Base-by-base conservation (phyloP, 2,113 vertebrate species). In the Varanus salvator region DNA sequence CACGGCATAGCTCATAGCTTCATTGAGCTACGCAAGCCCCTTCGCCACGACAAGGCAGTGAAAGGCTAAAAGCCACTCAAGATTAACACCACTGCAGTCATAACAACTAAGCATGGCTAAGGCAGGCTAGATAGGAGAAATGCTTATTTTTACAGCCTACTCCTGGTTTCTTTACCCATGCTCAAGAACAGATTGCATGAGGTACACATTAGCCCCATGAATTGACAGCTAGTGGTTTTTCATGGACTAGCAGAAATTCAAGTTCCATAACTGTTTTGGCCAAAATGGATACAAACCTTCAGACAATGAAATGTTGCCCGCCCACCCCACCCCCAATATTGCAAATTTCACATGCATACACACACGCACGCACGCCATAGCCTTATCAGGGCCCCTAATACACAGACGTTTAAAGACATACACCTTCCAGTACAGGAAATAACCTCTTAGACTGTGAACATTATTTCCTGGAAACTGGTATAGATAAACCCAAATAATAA, bases 211-310 rank as follows among this genome's bases (percentile, higher is more conserved):
- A 9, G 44, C 27, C 8, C 23, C 76, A 50, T 27, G 44, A 25
- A 48, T 27, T 52, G 25, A 52, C 44, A 80, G 14, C 77, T 80
- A 11, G 44, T 50, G 14, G 38, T 52, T 80, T 80, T 80, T 31
- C 78, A 80, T 80, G 50, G 78, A 19, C 9, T 29, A 52, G 50
- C 17, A 54, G 78, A 92, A 52, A 29, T 75, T 44, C 29, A 29
- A 19, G 57, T 4, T 6, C 21, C 48, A 78, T 78, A 84, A 69
- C 74, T 78, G 74, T 88, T 82, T 69, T 44, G 87, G 23, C 75
- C 74, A 68, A 87, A 91, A 90, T 29, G 23, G 86, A 90, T 23
- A 88, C 14, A 60, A 21, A 81, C 38, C 15, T 8, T 89, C 60
- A 92, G 14, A 12, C 44, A 44, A n/a, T 77, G 48, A 90, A 92